Evolutionary conservation across 2,113 vertebrate species (phyloP), one percentile per base, ranked within the genome.

Genomic region (Fulica atra): DNA sequence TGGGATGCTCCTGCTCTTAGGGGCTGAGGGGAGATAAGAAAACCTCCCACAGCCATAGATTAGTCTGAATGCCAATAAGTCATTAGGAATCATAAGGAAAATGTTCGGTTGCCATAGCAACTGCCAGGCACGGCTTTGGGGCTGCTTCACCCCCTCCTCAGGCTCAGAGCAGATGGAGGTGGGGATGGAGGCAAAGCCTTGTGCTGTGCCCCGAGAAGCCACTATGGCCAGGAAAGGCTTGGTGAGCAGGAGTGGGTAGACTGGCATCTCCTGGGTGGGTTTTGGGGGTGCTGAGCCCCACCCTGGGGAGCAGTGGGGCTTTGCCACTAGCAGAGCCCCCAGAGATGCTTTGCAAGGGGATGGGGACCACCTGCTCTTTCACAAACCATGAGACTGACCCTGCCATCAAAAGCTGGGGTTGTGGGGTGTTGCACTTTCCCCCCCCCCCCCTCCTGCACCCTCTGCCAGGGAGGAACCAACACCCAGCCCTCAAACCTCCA

Each of bases 41-140:
- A 85, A 87, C 81, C 87, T 72, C 73, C 7, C 6, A 60, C 87
- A 92, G 81, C 92, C 4, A 6, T 7, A 77, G 82, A 91, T 95
- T 26, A 85, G 89, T 42, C 77, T 63, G 83, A 89, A 81, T 95
- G 96, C 96, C 96, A 92, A 93, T 93, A 95, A 96, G 74, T 76
- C 91, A 57, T 93, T 76, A 84, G 95, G 94, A 97, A 97, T 92
- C 81, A 88, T 86, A 70, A 92, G 95, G 92, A 96, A 97, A 97
- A 97, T 76, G 90, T 81, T 12, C 13, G 4, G 96, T 97, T 96
- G 95, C 88, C 95, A 96, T 96, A 81, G 96, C 78, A 97, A 97
- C 97, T 95, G 95, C 61, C 94, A 60, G 95, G 92, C 79, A 44
- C 15, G 8, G 92, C 95, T 83, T 48, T 90, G 88, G 93, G 97